These are phyloP conservation scores for Trachelus troglodyta DNA, from an alignment of 2,888 invertebrate species.

Conservation along the genomic window DNA sequence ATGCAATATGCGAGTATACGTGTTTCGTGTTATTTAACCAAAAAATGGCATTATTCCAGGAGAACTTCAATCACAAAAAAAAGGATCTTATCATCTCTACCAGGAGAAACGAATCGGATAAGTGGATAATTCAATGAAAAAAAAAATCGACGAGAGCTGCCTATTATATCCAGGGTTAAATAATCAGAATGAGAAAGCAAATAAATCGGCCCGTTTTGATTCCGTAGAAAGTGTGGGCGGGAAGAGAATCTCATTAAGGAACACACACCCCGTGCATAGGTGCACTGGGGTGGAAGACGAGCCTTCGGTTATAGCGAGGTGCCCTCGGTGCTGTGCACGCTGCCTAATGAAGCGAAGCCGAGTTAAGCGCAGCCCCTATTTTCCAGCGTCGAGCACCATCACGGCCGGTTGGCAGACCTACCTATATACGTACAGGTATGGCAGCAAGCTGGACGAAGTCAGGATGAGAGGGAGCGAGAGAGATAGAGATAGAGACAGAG, in stretches of 20 bases:
- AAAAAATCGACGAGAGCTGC: not conserved
- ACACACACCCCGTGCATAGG: not conserved
- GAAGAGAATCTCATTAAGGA: not conserved
- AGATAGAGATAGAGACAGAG: not conserved
- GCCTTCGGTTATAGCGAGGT: not conserved
- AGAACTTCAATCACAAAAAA: too few relatives aligned
- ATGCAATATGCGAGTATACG: too few relatives aligned
- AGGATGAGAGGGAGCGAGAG: not conserved
- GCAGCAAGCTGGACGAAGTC: not conserved
- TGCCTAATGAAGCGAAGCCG: constrained; percentile 39
- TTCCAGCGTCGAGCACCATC: constrained; percentile 25
- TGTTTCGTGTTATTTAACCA: too few relatives aligned
- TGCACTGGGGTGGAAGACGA: constrained; percentile 1
- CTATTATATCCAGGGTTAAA: not conserved
- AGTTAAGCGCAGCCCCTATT: constrained; percentile 26
- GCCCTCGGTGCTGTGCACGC: constrained; percentile 29
- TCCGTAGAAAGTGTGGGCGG: not conserved
- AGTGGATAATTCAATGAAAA: not conserved
- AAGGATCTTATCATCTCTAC: too few relatives aligned
- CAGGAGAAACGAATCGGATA: not conserved
- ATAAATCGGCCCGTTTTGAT: not conserved
- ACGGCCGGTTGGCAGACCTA: not conserved
- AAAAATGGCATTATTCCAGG: too few relatives aligned
- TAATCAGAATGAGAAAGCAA: not conserved
- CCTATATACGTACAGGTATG: not conserved